Percentiles rank a stretch among this genome's conserved stretches.
phyloP scores from a whole-genome alignment of 2,888 invertebrate genomes.

The Malthinus seriepunctatus region DNA sequence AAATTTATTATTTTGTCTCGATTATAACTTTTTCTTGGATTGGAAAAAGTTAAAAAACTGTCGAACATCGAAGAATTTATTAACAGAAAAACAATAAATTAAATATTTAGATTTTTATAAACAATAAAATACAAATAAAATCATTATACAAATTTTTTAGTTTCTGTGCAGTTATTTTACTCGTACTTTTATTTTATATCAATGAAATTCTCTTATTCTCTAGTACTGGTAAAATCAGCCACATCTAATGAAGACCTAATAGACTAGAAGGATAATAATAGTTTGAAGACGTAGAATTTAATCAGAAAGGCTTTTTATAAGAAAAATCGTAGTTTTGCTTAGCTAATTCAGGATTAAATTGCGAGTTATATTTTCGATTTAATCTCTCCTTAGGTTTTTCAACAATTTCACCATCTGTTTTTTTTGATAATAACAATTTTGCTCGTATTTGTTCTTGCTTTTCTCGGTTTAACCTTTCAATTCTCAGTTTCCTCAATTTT shows the following conservation, averaged over 20 bases:
- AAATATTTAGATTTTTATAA: too few relatives aligned
- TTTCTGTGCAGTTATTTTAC: neutral
- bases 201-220: too few relatives aligned
- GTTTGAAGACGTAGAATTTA: neutral
- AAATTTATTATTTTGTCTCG: too few relatives aligned
- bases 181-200: too few relatives aligned
- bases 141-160: too few relatives aligned
- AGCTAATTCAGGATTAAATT: slow-evolving; percentile 91
- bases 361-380: slow-evolving; percentile 89
- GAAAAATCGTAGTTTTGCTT: slow-evolving; percentile 68
- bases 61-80: too few relatives aligned
- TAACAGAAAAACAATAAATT: too few relatives aligned
- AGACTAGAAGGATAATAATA: too few relatives aligned
- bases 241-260: too few relatives aligned
- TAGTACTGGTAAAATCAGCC: too few relatives aligned
- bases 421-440: slow-evolving; percentile 70
- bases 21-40: too few relatives aligned
- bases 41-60: too few relatives aligned
- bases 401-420: slow-evolving; percentile 58
- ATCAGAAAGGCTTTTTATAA: slow-evolving; percentile 8
- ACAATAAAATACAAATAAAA: neutral
- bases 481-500: slow-evolving; percentile 70
- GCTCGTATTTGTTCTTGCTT: slow-evolving; percentile 73
- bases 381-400: slow-evolving; percentile 33
- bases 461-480: slow-evolving; percentile 81